Evolutionary conservation across 2,888 invertebrate genomes (phyloP), one percentile per base, ranked within the genome.

Genomic region (Odontocolon sp.): DNA sequence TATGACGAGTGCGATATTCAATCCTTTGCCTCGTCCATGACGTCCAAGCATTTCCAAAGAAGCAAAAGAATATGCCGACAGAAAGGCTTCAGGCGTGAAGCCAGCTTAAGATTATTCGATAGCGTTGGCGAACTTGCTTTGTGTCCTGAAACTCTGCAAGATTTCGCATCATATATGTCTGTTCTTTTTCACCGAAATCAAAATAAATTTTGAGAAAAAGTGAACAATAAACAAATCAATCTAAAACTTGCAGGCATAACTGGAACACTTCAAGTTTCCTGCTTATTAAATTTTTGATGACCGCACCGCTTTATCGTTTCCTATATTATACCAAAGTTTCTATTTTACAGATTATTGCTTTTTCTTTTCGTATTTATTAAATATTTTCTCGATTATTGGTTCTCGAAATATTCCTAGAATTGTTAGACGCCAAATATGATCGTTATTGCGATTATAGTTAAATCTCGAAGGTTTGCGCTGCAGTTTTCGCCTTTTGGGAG

Each of bases 81-180:
- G 52, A 52, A 61, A 40, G 70, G 45, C 57, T 42, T 5, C 28
- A 16, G 11, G 33, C 9, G 28, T 50, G 45, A 23, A 42, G 33
- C 18, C 5, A 33, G 23, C 16, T 66, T 40, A 57, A 14, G 28
- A 57, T 71, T 64, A 64, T 71, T 71, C 42, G 56, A 56, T 42
- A 21, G 23, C 52, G 59, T 59, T 16, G 50, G 73, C 33, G 73
- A 31, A 23, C 18, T 16, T 3, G 31, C 36, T n/a, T n/a, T n/a
- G n/a, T n/a, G n/a, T n/a, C n/a, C n/a, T n/a, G n/a, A n/a, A n/a
- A n/a, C n/a, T n/a, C n/a, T n/a, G n/a, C n/a, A n/a, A n/a, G n/a
- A n/a, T n/a, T n/a, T n/a, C n/a, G n/a, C n/a, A n/a, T n/a, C n/a
- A n/a, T n/a, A n/a, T n/a, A n/a, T n/a, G n/a, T n/a, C 8, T 36